Evolutionary conservation across 1,140 invertebrate genomes (phyloP).

Genomic region (Whitmania pigra): DNA sequence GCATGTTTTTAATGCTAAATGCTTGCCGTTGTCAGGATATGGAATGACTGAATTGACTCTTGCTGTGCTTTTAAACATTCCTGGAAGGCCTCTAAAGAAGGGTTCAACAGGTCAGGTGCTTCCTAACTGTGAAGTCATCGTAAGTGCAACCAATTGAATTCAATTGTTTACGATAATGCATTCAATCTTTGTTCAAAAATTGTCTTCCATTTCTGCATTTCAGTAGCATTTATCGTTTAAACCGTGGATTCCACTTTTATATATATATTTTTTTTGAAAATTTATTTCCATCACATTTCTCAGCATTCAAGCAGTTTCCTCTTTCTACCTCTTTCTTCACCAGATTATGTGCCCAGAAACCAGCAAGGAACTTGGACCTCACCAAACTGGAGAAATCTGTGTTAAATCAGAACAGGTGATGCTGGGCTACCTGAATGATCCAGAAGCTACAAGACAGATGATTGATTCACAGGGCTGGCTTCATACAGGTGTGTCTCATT

Average conservation of each 20-base stretch:
- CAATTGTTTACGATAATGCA: background rate
- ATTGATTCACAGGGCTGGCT: constrained; percentile 27
- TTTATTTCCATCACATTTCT: no score
- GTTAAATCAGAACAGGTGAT: constrained; percentile 33
- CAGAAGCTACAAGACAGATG: constrained; percentile 15
- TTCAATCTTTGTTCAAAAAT: no score
- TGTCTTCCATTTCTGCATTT: no score
- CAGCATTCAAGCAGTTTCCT: no score
- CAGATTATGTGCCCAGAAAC: constrained; percentile 46
- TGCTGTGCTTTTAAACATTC: background rate
- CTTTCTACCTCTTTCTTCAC: background rate
- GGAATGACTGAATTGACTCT: constrained; percentile 23
- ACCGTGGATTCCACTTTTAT: no score
- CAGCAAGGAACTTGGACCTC: constrained; percentile 44
- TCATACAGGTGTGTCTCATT: constrained; percentile 23
- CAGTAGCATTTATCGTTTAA: background rate
- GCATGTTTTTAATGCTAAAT: background rate
- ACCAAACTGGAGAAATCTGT: constrained; percentile 45
- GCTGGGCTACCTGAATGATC: constrained; percentile 26
- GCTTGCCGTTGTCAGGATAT: constrained; percentile 11
- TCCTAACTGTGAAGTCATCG: constrained; percentile 19
- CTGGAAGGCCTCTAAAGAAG: background rate
- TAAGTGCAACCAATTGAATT: background rate
- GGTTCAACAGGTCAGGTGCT: constrained; percentile 19
- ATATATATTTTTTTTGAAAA: no score